Evolutionary conservation across 92 coral and sea anemone species (phyloP), one percentile per base, ranked within the genome.

Genomic region (Phymanthus crucifer): DNA sequence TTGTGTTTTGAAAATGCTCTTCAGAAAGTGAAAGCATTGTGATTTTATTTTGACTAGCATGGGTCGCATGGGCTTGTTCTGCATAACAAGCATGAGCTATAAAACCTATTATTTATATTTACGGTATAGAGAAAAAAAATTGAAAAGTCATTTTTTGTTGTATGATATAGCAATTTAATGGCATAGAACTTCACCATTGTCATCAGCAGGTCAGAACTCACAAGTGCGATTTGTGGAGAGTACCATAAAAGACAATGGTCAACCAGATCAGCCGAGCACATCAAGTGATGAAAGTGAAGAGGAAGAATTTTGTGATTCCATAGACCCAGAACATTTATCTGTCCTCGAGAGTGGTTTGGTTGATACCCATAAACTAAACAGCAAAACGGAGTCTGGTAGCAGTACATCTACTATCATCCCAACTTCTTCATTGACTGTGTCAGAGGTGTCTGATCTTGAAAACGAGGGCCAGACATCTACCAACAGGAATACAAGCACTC

Each of bases 261-360:
- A 40, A 23, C 65, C 54, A 23, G 67, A 82, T 18, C 13, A 72
- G 36, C 1, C 38, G 24, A 64, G 66, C 37, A 21, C 87, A 83
- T 79, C 89, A 12, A 90, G 92, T 50, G 98, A 93, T 7, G 95
- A 93, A 26, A 91, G 94, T 77, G 98, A 61, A 61, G 94, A 95
- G 70, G 99, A 96, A 32, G 94, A 93, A 73, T 96, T 93, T 82
- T 96, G 99, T 83, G 99, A 96, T 84, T 87, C 98, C 3, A 65
- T 96, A 50, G 99, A 90, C 80, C 99, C 99, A 27, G 99, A 95
- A 79, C 90, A 90, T 82, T 72, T 95, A 71, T 80, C 80, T 83
- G 78, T 83, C 31, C 81, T 87, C 6, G 81, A 82, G 56, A 86
- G 83, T 74, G 93, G 87, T 24, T 19, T 71, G 52, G 17, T 71